Evolutionary conservation across 2,888 invertebrate species (phyloP), one percentile per base, ranked within the genome.

Genomic region (Pyrrhia umbra): DNA sequence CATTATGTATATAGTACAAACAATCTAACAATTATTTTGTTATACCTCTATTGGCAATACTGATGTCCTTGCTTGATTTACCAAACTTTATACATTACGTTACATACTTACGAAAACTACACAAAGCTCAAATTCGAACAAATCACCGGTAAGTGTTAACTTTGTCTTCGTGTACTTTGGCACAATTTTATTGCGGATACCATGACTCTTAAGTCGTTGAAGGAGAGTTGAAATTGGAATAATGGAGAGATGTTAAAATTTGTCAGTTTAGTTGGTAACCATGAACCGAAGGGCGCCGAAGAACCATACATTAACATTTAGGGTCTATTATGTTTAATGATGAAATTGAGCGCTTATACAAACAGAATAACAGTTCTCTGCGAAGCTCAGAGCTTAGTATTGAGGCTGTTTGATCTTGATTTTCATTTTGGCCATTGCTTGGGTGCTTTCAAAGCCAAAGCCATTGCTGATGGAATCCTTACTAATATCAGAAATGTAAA

Each of bases 301-400:
- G 78, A 80, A 72, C 67, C 71, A 70, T 77, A 64, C 78, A 72
- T 77, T 80, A 79, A 80, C 80, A 75, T 79, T 79, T 77, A 75
- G 75, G 78, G 66, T 64, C 72, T 64, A 77, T 79, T 80, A 77
- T 80, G 75, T 80, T 79, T 74, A 65, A 74, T 80, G 75, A 71
- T 71, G 70, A 79, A 77, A 77, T 74, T 79, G 66, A 63, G 64
- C 68, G 62, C 54, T 60, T 52, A 47, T 39, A 77, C 61, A 65
- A 72, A 79, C 69, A 75, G 76, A 64, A 59, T 47, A 73, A 49
- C 43, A 50, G 55, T 51, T 50, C 55, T 65, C 46, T 21, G 25
- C 18, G 34, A 43, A 73, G 47, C 42, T 42, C 30, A n/a, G 34
- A 40, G 54, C 62, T 72, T 47, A 62, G 21, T 40, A 21, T 37